phyloP scores from a whole-genome alignment of 2,113 vertebrate genomes.

The Odobenus rosmarus region DNA sequence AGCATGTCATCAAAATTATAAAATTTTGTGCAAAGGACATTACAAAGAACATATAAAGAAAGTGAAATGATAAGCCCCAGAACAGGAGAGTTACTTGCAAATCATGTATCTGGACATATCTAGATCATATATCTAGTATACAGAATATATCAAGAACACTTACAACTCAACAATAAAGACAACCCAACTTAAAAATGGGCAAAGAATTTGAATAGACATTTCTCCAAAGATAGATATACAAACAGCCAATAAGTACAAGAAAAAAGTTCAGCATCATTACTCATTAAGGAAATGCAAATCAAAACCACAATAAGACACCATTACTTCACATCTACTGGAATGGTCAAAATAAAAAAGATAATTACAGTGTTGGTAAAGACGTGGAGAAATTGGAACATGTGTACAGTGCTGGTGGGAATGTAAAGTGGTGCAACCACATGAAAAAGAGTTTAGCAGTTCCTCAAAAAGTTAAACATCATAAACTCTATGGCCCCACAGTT shows the following conservation, averaged over 20 bases:
- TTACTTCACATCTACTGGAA: background rate
- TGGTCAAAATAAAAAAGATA: background rate
- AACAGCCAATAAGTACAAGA: background rate
- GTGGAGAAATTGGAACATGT: background rate
- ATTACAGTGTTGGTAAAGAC: background rate
- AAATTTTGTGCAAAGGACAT: background rate
- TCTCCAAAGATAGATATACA: constrained; percentile 30
- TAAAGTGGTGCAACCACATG: background rate
- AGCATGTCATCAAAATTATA: background rate
- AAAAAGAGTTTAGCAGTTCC: background rate
- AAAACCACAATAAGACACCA: background rate
- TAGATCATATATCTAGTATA: background rate
- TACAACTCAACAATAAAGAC: background rate
- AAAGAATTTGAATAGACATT: background rate
- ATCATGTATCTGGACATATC: background rate
- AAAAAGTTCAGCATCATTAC: background rate
- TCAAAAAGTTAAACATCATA: constrained; percentile 39
- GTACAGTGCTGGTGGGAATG: background rate
- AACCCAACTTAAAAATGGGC: background rate
- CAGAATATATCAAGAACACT: background rate
- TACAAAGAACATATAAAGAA: constrained; percentile 26
- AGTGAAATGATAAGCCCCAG: background rate
- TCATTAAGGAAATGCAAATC: background rate
- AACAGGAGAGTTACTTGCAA: background rate
- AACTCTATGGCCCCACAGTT: background rate